These are phyloP conservation scores for Equus quagga DNA, from an alignment of 2,113 vertebrate species.

Conservation along the genomic window DNA sequence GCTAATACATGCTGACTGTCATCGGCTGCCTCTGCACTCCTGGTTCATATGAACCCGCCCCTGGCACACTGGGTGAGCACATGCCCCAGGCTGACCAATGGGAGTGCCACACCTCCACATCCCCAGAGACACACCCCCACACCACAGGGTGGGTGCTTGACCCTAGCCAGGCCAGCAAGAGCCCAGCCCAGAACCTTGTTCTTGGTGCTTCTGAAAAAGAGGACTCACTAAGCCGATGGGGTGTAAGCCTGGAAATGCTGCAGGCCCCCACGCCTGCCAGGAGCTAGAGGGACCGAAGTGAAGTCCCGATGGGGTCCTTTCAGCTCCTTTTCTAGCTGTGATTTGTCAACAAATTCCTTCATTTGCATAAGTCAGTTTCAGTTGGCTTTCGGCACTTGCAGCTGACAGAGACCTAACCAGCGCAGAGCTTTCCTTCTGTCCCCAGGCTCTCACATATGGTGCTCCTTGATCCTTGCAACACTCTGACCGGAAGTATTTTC, in stretches of 20 bases:
- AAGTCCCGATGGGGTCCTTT: not conserved
- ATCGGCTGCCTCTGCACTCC: not conserved
- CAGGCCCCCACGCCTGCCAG: not conserved
- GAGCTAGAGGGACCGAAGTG: not conserved
- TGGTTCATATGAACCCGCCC: not conserved
- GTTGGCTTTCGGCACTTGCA: not conserved
- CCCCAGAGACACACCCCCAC: not conserved
- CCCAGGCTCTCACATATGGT: not conserved
- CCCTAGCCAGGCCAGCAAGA: not conserved
- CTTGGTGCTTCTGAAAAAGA: not conserved
- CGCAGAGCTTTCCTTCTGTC: not conserved
- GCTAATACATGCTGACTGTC: not conserved
- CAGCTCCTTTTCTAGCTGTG: not conserved
- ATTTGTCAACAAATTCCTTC: not conserved
- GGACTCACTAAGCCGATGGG: not conserved
- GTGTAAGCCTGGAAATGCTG: not conserved
- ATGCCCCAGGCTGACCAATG: not conserved
- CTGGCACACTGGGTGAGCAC: not conserved
- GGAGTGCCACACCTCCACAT: not conserved
- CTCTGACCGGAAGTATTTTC: not conserved
- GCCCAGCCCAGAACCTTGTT: not conserved
- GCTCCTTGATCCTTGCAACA: not conserved
- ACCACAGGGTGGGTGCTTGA: not conserved
- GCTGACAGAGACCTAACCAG: not conserved
- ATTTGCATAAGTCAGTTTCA: not conserved